Percentiles rank a stretch among this genome's conserved stretches.
These are phyloP conservation scores for Heliocidaris erythrogramma DNA, from an alignment of 35 echinoderm and acorn worm genomes.

Conservation along the genomic window DNA sequence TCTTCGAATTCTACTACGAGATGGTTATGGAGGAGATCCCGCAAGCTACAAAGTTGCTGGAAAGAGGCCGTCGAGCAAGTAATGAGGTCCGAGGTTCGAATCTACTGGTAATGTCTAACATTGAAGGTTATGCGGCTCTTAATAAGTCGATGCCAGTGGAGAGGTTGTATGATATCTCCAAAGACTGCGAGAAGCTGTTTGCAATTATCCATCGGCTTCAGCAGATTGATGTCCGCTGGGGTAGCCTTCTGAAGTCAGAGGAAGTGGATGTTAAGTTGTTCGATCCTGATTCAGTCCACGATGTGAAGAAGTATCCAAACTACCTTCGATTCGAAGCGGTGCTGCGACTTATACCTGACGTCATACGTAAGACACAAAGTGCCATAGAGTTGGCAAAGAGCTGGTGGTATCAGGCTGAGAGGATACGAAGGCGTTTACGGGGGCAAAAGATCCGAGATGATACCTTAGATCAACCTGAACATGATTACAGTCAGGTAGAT, in stretches of 20 bases:
- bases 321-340: conserved; percentile 58
- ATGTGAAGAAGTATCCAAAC: conserved; percentile 52
- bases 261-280: conserved; percentile 70
- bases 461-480: not conserved
- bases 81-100: conserved; percentile 7
- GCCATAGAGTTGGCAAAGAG: conserved; percentile 57
- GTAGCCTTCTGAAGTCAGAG: conserved; percentile 54
- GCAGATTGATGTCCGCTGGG: conserved; percentile 60
- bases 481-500: not conserved
- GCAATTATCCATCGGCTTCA: conserved; percentile 59
- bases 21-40: conserved; percentile 59
- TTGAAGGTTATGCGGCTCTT: not conserved
- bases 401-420: conserved; percentile 86
- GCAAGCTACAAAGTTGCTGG: conserved; percentile 1
- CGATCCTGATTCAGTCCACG: conserved; percentile 41
- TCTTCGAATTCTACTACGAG: conserved; percentile 87
- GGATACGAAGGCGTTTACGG: conserved; percentile 63
- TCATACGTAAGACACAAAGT: conserved; percentile 66
- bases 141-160: conserved; percentile 10
- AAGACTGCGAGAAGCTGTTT: conserved; percentile 69
- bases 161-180: conserved; percentile 35
- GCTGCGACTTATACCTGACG: conserved; percentile 67
- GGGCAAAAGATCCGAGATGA: conserved; percentile 53
- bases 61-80: conserved; percentile 1
- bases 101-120: conserved; percentile 5